Evolutionary conservation across 2,113 vertebrate genomes (phyloP).

Genomic region (Muntiacus muntjak): DNA sequence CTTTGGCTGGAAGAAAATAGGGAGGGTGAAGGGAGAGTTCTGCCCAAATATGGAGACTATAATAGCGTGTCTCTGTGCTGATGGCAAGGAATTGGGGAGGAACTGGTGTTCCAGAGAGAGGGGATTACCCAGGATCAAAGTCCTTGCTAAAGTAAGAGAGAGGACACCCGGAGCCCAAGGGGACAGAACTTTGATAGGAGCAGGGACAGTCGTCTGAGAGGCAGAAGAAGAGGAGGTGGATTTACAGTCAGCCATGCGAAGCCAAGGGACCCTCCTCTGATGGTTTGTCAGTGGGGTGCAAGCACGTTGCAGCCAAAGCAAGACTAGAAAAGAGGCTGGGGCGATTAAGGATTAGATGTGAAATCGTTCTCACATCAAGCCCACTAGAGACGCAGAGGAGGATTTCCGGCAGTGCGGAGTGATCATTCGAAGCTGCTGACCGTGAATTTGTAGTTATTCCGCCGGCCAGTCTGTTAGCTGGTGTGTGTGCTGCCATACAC

Average conservation of each 20-base stretch:
- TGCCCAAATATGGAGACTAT: background rate
- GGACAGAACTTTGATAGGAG: background rate
- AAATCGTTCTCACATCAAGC: background rate
- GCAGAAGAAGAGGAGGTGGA: background rate
- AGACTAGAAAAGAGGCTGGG: background rate
- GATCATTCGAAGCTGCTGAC: background rate
- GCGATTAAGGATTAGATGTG: background rate
- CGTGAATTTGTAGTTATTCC: background rate
- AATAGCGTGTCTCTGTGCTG: fast-evolving
- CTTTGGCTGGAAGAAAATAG: background rate
- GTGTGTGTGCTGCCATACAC: fast-evolving
- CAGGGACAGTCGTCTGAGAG: background rate
- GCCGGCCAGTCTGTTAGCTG: background rate
- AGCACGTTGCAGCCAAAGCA: background rate
- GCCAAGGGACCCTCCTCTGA: background rate
- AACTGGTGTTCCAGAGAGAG: background rate
- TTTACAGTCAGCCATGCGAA: background rate
- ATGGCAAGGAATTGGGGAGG: background rate
- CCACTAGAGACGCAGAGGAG: background rate
- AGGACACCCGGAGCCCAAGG: background rate
- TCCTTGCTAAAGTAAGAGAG: background rate
- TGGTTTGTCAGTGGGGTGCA: background rate
- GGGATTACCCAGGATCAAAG: background rate
- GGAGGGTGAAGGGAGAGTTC: background rate
- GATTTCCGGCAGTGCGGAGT: background rate